These are phyloP conservation scores for Gymnobelideus leadbeateri DNA, from an alignment of 2,113 vertebrate species.

Conservation along the genomic window DNA sequence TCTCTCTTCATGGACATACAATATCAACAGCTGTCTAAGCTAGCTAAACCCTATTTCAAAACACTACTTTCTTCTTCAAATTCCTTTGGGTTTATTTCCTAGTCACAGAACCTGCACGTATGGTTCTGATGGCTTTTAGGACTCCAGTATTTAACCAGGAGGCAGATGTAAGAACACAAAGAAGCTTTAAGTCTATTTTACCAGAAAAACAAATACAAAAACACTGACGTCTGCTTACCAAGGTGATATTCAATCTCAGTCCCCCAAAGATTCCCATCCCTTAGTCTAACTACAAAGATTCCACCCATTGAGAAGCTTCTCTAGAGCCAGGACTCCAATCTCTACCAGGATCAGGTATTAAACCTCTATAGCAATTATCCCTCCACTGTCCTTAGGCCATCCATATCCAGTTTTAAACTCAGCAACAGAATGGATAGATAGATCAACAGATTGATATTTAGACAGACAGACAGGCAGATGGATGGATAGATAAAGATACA, in stretches of 20 bases:
- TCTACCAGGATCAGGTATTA: neutral
- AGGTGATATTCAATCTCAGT: neutral
- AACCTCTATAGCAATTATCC: neutral
- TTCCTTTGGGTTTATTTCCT: constrained; percentile 25
- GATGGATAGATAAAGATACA: too few species aligned
- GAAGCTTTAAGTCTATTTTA: neutral
- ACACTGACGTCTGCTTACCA: neutral
- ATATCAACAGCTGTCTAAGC: neutral
- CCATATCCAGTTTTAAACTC: constrained; percentile 36
- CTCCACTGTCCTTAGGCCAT: constrained; percentile 2
- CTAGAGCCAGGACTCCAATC: neutral
- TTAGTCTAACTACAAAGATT: neutral
- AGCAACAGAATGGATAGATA: constrained; percentile 23
- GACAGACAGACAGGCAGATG: neutral
- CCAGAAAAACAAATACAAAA: constrained; percentile 27
- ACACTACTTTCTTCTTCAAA: constrained; percentile 34
- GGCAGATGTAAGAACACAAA: neutral
- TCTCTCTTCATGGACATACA: neutral
- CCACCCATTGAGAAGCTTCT: neutral
- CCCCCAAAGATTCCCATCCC: neutral
- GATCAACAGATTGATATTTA: neutral
- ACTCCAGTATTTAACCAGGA: constrained; percentile 51
- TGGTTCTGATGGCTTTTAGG: constrained; percentile 14
- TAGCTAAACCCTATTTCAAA: neutral
- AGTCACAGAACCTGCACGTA: constrained; percentile 8